Evolutionary conservation across 2,888 invertebrate genomes (phyloP).

Genomic region (Zygaena filipendulae): DNA sequence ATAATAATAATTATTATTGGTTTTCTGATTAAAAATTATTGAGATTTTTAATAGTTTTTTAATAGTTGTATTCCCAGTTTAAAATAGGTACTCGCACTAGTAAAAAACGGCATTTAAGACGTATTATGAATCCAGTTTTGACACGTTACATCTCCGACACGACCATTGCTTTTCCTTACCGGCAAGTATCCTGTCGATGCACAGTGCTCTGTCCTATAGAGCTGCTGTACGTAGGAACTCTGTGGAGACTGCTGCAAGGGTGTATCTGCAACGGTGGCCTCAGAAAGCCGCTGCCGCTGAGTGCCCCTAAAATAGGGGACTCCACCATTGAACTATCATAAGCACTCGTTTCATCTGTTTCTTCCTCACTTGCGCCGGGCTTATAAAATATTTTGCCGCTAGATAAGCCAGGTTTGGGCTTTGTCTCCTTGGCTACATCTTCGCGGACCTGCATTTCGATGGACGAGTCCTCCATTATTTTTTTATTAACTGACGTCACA

Average conservation of each 20-base stretch:
- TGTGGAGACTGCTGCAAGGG: conserved; percentile 57
- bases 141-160: too few relatives aligned
- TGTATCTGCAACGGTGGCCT: conserved; percentile 41
- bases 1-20: conserved; percentile 13
- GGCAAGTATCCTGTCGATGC: conserved; percentile 66
- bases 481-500: conserved; percentile 30
- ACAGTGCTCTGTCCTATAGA: conserved; percentile 68
- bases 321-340: conserved; percentile 54
- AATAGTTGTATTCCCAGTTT: too few relatives aligned
- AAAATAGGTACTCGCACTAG: too few relatives aligned
- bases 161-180: conserved; percentile 50
- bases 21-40: conserved; percentile 3
- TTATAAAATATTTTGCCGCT: conserved; percentile 60
- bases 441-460: conserved; percentile 49
- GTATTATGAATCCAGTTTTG: too few relatives aligned
- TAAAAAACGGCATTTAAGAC: too few relatives aligned
- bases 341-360: conserved; percentile 58
- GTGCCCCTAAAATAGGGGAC: conserved; percentile 46
- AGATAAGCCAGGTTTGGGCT: conserved; percentile 31
- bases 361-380: conserved; percentile 52
- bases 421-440: conserved; percentile 27
- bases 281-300: conserved; percentile 35
- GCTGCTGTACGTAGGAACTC: conserved; percentile 70
- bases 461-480: conserved; percentile 33
- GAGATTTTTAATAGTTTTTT: not conserved